These are phyloP conservation scores for Lasioglossum baleicum DNA, from an alignment of 1,140 invertebrate genomes.

Conservation along the genomic window DNA sequence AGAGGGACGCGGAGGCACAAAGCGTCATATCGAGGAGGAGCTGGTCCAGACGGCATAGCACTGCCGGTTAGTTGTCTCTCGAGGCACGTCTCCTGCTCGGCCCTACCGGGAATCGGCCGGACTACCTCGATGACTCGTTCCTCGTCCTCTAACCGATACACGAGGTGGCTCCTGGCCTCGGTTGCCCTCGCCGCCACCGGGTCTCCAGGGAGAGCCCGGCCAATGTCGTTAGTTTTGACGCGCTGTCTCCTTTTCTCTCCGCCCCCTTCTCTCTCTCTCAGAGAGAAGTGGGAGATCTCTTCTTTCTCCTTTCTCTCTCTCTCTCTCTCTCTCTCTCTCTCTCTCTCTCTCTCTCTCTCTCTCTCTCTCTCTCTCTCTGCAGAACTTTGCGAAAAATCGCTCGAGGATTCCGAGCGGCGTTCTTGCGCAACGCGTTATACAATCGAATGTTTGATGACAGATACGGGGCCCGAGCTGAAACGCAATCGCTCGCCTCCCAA, in stretches of 20 bases:
- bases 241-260: slow-evolving; percentile 23
- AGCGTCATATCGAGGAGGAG: slow-evolving; percentile 65
- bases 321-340: neutral
- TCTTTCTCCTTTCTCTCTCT: neutral
- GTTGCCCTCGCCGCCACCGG: slow-evolving; percentile 56
- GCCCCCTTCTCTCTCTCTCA: neutral
- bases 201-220: slow-evolving; percentile 63
- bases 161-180: slow-evolving; percentile 50
- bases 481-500: slow-evolving; percentile 6
- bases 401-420: slow-evolving; percentile 25
- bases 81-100: slow-evolving; percentile 71
- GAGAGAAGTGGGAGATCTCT: too few relatives aligned
- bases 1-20: slow-evolving; percentile 54
- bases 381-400: slow-evolving; percentile 20
- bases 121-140: slow-evolving; percentile 71
- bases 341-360: neutral
- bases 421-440: slow-evolving; percentile 57
- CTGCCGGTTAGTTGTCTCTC: slow-evolving; percentile 73
- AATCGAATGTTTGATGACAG: slow-evolving; percentile 45
- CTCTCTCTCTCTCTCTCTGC: neutral
- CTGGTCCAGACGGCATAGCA: slow-evolving; percentile 66
- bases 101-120: slow-evolving; percentile 72
- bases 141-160: slow-evolving; percentile 60
- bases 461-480: neutral
- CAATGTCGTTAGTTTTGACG: slow-evolving; percentile 72